Evolutionary conservation across 1,140 invertebrate genomes (phyloP).

Genomic region (Coelopa frigida): DNA sequence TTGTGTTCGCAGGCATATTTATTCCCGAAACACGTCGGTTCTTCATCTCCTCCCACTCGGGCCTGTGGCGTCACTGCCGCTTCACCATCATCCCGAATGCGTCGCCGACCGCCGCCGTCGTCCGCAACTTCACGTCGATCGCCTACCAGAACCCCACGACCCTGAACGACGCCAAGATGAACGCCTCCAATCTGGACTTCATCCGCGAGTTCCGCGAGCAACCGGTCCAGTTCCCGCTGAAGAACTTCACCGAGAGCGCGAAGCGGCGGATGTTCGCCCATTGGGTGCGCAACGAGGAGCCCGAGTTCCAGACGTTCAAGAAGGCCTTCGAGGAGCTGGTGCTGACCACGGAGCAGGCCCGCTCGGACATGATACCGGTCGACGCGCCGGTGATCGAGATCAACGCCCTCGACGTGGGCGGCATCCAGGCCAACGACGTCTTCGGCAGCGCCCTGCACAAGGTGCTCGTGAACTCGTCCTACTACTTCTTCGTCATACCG

Average conservation of each 20-base stretch:
- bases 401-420: conserved; percentile 27
- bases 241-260: conserved; percentile 36
- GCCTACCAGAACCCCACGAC: conserved; percentile 25
- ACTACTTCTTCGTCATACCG: conserved; percentile 37
- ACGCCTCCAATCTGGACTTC: conserved; percentile 28
- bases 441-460: conserved; percentile 31
- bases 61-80: conserved; percentile 62
- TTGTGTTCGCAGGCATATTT: conserved; percentile 49
- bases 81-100: conserved; percentile 37
- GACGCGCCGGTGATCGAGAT: conserved; percentile 24
- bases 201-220: conserved; percentile 27
- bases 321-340: conserved; percentile 28
- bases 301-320: conserved; percentile 31
- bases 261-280: conserved; percentile 40
- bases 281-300: conserved; percentile 35
- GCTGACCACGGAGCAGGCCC: conserved; percentile 24
- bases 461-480: conserved; percentile 31
- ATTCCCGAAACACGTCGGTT: conserved; percentile 50
- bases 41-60: conserved; percentile 56
- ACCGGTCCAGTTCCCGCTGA: conserved; percentile 19
- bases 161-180: conserved; percentile 30
- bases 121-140: conserved; percentile 38
- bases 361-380: conserved; percentile 25
- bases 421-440: conserved; percentile 17
- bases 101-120: conserved; percentile 27